Evolutionary conservation across 30 jellyfish, hydroid and myxozoan genomes (phyloP).

Genomic region (Cassiopea xamachana): DNA sequence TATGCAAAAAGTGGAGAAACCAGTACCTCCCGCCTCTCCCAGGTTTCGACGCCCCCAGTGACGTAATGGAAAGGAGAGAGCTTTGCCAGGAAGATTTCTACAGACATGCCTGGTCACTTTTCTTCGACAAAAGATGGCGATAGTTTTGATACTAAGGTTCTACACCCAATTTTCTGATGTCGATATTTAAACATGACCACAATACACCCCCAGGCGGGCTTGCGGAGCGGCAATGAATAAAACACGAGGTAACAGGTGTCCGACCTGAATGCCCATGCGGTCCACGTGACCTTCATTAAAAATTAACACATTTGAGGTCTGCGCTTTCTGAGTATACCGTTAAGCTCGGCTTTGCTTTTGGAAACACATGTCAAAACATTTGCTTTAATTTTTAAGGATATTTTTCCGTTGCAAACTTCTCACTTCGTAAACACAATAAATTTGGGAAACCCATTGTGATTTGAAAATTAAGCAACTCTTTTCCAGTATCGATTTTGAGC

Average conservation of each 20-base stretch:
- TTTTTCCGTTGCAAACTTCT: background rate
- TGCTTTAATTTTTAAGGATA: background rate
- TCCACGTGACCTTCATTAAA: slow-evolving; percentile 38
- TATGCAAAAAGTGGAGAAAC: too few species aligned
- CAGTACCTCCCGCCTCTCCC: too few species aligned
- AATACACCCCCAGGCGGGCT: background rate
- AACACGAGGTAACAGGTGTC: slow-evolving; percentile 63
- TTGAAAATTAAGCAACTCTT: background rate
- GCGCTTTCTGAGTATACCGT: background rate
- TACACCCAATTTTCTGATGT: background rate
- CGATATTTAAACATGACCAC: background rate
- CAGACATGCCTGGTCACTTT: too few species aligned
- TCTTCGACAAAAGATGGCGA: too few species aligned
- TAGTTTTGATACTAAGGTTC: too few species aligned
- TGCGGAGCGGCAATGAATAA: background rate
- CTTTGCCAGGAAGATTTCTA: too few species aligned
- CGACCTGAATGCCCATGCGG: slow-evolving; percentile 15
- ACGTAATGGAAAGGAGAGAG: too few species aligned
- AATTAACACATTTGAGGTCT: background rate
- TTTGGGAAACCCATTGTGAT: too few species aligned
- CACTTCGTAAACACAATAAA: too few species aligned
- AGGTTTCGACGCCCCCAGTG: too few species aligned
- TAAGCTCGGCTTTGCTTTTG: background rate
- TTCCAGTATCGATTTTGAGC: background rate
- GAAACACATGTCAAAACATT: background rate